These are phyloP conservation scores for Bucorvus abyssinicus DNA, from an alignment of 2,797 vertebrate genomes.

Conservation along the genomic window DNA sequence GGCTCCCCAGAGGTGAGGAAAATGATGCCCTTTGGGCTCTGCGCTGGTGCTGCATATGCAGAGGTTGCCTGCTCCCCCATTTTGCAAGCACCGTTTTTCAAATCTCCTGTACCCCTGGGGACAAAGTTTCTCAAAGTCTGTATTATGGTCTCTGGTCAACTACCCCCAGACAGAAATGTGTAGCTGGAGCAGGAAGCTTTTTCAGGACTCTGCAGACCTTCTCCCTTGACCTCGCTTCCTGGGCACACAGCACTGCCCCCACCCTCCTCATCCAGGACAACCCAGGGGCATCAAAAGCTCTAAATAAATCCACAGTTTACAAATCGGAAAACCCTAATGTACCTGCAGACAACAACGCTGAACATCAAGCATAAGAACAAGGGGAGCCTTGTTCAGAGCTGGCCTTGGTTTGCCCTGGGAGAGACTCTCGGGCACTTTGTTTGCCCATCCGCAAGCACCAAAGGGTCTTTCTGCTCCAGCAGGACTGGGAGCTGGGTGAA, in stretches of 20 bases:
- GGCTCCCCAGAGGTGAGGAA: background rate
- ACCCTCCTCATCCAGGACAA: background rate
- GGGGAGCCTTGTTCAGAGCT: background rate
- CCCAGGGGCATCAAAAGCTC: background rate
- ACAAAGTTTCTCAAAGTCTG: background rate
- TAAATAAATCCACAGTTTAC: background rate
- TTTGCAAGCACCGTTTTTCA: background rate
- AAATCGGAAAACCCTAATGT: background rate
- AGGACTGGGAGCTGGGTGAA: background rate
- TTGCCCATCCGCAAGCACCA: background rate
- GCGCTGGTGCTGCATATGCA: background rate
- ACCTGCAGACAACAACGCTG: background rate
- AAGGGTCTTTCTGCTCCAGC: background rate
- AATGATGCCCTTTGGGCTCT: background rate
- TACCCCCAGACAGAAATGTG: background rate
- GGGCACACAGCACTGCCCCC: background rate
- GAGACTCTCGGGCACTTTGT: background rate
- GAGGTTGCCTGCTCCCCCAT: background rate
- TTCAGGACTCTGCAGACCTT: background rate
- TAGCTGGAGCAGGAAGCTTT: background rate
- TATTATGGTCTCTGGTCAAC: background rate
- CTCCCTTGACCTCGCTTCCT: background rate
- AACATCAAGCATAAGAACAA: background rate
- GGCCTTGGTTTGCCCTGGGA: background rate
- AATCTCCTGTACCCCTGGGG: background rate